Conservation (phyloP, 2,888 invertebrate genomes). For the Drosophila siamana region DNA sequence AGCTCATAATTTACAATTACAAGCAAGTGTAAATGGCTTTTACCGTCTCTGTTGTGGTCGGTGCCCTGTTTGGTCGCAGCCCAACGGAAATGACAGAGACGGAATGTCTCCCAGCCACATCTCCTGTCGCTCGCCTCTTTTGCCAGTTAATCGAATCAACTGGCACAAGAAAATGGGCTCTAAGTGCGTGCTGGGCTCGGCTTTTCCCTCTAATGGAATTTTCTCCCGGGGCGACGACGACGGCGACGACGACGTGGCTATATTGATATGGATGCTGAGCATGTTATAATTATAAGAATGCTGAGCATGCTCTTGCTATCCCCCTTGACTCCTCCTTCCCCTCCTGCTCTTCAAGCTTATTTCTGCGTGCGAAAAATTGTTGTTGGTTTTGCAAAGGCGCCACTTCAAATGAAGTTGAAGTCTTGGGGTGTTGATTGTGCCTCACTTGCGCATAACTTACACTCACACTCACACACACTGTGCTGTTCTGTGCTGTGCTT, state of each 20-base stretch:
- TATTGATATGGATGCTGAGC: constrained; percentile 77
- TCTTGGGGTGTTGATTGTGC: constrained; percentile 54
- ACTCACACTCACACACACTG: neutral
- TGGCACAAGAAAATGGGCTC: constrained; percentile 72
- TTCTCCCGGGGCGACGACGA: constrained; percentile 52
- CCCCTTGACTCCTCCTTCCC: neutral
- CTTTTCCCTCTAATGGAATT: constrained; percentile 73
- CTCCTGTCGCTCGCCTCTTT: neutral
- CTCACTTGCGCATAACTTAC: constrained; percentile 34
- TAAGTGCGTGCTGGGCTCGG: constrained; percentile 71
- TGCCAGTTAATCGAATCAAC: constrained; percentile 75
- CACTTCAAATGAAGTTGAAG: constrained; percentile 28
- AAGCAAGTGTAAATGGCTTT: constrained; percentile 70
- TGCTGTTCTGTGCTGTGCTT: constrained; percentile 13
- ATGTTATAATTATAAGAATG: constrained; percentile 78
- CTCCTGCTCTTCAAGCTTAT: neutral
- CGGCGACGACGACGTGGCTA: constrained; percentile 24
- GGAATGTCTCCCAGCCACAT: constrained; percentile 8
- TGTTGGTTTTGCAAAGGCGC: constrained; percentile 13
- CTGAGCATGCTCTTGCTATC: constrained; percentile 63
- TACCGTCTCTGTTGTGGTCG: neutral
- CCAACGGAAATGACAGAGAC: constrained; percentile 25
- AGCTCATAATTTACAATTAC: constrained; percentile 73
- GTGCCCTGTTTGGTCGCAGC: constrained; percentile 1
- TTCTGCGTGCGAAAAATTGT: constrained; percentile 48